A percentile compares a stretch with the other conserved stretches of the same genome.
Conservation (phyloP, 1,140 invertebrate genomes). For the Branchinecta lynchi region DNA sequence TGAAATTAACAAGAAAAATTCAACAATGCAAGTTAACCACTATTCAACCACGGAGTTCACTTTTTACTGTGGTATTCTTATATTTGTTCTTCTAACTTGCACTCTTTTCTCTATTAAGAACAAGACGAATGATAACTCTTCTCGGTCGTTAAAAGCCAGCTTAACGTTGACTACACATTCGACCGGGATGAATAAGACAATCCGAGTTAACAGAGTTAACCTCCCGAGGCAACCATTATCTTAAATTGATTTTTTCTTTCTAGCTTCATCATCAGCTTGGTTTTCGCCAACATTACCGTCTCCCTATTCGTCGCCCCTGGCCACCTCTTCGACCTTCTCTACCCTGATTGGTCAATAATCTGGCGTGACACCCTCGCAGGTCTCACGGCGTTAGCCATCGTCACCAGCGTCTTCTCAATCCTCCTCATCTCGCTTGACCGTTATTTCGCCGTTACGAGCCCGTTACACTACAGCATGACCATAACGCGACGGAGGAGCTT, state of each 20-base stretch:
- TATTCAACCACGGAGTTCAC: too few relatives aligned
- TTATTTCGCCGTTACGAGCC: slow-evolving; percentile 37
- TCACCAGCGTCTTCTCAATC: slow-evolving; percentile 37
- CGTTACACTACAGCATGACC: slow-evolving; percentile 38
- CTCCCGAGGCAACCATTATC: too few relatives aligned
- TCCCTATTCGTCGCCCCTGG: slow-evolving; percentile 15
- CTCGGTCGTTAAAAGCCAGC: too few relatives aligned
- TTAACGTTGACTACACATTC: too few relatives aligned
- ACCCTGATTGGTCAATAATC: slow-evolving; percentile 30
- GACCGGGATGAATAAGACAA: too few relatives aligned
- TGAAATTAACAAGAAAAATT: too few relatives aligned
- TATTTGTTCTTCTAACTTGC: too few relatives aligned
- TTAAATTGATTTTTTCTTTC: slow-evolving; percentile 1
- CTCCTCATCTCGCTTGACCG: slow-evolving; percentile 39
- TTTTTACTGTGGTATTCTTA: too few relatives aligned
- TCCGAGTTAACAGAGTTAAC: too few relatives aligned
- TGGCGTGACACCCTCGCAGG: slow-evolving; percentile 32
- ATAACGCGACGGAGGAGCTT: slow-evolving; percentile 34
- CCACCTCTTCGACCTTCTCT: slow-evolving; percentile 16
- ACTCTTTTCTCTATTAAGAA: too few relatives aligned
- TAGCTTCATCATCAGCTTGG: slow-evolving; percentile 40
- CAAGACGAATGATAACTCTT: too few relatives aligned
- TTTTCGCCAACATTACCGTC: slow-evolving; percentile 33
- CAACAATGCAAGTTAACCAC: too few relatives aligned
- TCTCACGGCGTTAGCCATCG: slow-evolving; percentile 33